A percentile compares a stretch with the other conserved stretches of the same genome.
These are phyloP conservation scores for Pavo muticus DNA, from an alignment of 2,113 vertebrate genomes.

Conservation along the genomic window DNA sequence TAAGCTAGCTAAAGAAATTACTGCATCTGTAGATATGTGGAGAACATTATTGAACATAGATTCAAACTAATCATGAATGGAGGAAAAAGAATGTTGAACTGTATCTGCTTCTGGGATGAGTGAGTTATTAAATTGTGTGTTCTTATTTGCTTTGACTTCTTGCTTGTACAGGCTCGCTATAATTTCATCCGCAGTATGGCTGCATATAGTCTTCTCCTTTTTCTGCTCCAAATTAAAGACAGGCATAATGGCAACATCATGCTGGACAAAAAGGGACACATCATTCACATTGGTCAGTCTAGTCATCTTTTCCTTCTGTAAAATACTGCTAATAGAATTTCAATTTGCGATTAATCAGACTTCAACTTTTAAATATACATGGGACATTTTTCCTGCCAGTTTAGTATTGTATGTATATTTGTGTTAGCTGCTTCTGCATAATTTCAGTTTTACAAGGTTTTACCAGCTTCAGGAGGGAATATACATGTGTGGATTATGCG, in stretches of 20 bases:
- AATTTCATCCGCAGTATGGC: conserved; percentile 99
- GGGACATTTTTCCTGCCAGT: neutral
- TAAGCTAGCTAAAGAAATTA: neutral
- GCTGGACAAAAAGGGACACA: conserved; percentile 95
- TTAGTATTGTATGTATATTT: neutral
- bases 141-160: neutral
- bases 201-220: conserved; percentile 94
- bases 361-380: neutral
- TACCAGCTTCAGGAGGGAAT: neutral
- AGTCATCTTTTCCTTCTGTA: neutral
- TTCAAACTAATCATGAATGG: neutral
- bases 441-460: neutral
- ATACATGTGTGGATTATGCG: neutral
- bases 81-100: neutral
- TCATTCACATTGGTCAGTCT: conserved; percentile 94
- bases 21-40: neutral
- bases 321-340: neutral
- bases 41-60: neutral
- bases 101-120: neutral
- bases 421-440: neutral
- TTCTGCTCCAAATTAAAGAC: conserved; percentile 97
- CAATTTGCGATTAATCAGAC: neutral
- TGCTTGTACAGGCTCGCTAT: conserved; percentile 88
- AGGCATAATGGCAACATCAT: conserved; percentile 99
- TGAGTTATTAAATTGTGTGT: neutral